phyloP scores from a whole-genome alignment of 2,113 vertebrate genomes.

The Speoplatyrhinus poulsoni region DNA sequence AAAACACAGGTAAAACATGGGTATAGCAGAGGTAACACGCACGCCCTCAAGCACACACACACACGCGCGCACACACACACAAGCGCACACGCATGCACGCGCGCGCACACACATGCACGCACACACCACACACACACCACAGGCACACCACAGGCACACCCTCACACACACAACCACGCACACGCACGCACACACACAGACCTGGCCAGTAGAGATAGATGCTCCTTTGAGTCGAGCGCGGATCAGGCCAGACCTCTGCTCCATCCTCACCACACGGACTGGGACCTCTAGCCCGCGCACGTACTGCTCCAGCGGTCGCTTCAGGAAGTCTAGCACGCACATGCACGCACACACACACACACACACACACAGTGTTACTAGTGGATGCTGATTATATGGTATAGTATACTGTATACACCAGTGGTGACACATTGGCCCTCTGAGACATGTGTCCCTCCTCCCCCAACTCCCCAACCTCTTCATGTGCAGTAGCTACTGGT shows the following conservation, averaged over 20 bases:
- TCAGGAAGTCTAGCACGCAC: constrained; percentile 86
- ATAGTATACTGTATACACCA: not conserved
- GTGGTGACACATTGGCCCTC: constrained; percentile 13
- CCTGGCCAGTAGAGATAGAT: constrained; percentile 93
- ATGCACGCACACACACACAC: constrained; percentile 14
- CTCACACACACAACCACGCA: constrained; percentile 1
- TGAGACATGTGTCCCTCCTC: no score
- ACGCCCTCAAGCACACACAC: not conserved
- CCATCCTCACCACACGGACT: constrained; percentile 94
- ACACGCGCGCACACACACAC: not conserved
- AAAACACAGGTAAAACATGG: constrained; percentile 25
- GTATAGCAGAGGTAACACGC: constrained; percentile 6
- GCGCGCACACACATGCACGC: constrained; percentile 16
- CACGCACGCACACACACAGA: constrained; percentile 36
- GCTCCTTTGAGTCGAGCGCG: constrained; percentile 95
- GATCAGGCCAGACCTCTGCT: constrained; percentile 96
- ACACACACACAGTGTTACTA: not conserved
- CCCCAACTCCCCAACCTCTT: no score
- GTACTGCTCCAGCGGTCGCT: constrained; percentile 91
- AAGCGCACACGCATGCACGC: not conserved
- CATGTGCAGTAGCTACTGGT: no score
- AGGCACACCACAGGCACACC: not conserved
- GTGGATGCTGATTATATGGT: not conserved
- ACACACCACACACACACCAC: not conserved
- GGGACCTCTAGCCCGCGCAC: constrained; percentile 91